Evolutionary conservation across 2,888 invertebrate species (phyloP).

Genomic region (Noctuana brunneofusca): DNA sequence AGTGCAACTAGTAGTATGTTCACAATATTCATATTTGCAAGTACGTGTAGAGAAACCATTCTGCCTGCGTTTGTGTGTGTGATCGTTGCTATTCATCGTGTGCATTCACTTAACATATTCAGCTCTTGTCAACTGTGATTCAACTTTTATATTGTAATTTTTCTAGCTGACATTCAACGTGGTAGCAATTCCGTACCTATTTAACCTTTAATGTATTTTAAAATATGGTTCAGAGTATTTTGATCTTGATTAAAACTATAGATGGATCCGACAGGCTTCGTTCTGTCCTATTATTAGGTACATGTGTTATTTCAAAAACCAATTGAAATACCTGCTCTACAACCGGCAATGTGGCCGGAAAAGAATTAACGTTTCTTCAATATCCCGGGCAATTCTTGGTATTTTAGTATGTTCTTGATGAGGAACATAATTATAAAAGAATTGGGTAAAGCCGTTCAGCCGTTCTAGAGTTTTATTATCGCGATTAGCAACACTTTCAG

Average conservation of each 20-base stretch:
- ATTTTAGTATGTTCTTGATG: too few species aligned
- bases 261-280: too few species aligned
- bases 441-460: too few species aligned
- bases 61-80: constrained; percentile 8
- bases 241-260: not conserved
- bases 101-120: constrained; percentile 30
- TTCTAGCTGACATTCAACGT: not conserved
- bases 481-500: too few species aligned
- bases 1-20: constrained; percentile 31
- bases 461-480: too few species aligned
- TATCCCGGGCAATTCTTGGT: too few species aligned
- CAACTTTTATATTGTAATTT: constrained; percentile 13
- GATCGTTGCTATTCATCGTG: constrained; percentile 24
- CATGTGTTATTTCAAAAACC: too few species aligned
- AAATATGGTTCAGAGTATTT: not conserved
- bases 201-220: not conserved
- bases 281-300: too few species aligned
- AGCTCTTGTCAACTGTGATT: constrained; percentile 31
- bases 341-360: too few species aligned
- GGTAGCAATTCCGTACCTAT: not conserved
- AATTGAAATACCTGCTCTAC: too few species aligned
- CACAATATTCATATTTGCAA: not conserved
- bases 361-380: too few species aligned
- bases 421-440: too few species aligned
- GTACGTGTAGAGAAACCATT: not conserved